Base-by-base conservation (phyloP, 1,140 invertebrate genomes). In the Danaus melanippus region DNA sequence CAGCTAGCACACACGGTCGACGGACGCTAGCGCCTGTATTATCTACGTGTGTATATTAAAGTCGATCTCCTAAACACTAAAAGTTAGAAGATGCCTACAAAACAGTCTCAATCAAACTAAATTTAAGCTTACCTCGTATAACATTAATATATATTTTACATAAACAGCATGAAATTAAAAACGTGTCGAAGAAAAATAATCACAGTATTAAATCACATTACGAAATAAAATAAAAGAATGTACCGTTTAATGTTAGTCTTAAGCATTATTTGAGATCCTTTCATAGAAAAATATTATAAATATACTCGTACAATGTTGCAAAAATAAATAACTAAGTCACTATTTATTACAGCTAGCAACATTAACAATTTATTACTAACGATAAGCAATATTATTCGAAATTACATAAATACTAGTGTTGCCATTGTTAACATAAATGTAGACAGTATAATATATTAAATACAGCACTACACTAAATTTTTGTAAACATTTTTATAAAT, bases 361-460 rank as follows among this genome's bases (percentile, higher is more conserved):
- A 81, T 79, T 74, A 80, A 80, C 76, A 81, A 81, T 80, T 75
- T 60, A 63, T 67, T 62, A 69, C 53, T 63, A 79, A 84, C 77
- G 71, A 60, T 81, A 82, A 84, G 79, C 79, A 82, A 84, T 76
- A 78, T 66, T 64, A 67, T 69, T 71, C 64, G 66, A 80, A 76
- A 75, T 69, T 61, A 60, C 53, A 57, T 12, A 51, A 39, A 49
- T 57, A 47, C 61, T 60, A 56, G 67, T 65, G 71, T 69, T 79
- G 72, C 74, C 74, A 76, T 55, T 66, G 44, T 54, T 48, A 66
- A 60, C 62, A 62, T 49, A 52, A 63, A 52, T 66, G 45, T 52
- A 56, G 54, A 56, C 49, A 52, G 43, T 55, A 41, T 60, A 32
- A 32, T 32, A 32, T 32, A 32, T 32, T 32, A 8, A 32, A 32